Conservation (phyloP, 1,140 invertebrate genomes). For the Spodoptera litura region DNA sequence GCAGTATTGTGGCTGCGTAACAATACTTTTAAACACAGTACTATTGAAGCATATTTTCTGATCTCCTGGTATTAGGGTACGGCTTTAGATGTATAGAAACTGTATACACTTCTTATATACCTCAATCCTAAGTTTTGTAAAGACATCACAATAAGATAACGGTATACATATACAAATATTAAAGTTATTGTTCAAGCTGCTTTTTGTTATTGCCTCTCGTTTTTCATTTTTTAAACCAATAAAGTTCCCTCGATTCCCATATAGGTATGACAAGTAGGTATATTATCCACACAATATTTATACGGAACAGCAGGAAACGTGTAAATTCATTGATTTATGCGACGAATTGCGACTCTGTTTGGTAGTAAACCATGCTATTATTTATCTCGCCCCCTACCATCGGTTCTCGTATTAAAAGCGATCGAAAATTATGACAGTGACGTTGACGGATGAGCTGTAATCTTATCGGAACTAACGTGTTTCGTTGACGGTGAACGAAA, state of each 20-base stretch:
- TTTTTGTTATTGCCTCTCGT: no score
- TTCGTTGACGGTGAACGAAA: constrained; percentile 25
- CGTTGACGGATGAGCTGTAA: constrained; percentile 34
- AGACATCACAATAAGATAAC: no score
- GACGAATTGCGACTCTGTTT: constrained; percentile 28
- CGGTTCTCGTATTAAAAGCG: constrained; percentile 14
- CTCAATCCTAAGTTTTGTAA: no score
- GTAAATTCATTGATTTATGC: constrained; percentile 46
- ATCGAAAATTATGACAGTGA: constrained; percentile 21
- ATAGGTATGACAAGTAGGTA: constrained; percentile 1
- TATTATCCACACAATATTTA: constrained; percentile 44
- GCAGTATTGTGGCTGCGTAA: constrained; percentile 13
- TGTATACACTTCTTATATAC: no score
- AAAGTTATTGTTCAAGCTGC: no score
- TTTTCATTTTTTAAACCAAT: no score
- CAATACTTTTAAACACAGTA: background rate
- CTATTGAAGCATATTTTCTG: no score
- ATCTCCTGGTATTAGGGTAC: no score
- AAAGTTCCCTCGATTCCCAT: background rate
- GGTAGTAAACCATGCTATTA: constrained; percentile 36
- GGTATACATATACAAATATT: no score
- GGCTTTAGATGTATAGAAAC: no score
- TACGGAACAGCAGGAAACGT: constrained; percentile 42
- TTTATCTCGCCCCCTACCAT: constrained; percentile 40
- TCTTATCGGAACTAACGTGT: constrained; percentile 20